Evolutionary conservation across 2,797 vertebrate species (phyloP).

Genomic region (Lerista edwardsae): DNA sequence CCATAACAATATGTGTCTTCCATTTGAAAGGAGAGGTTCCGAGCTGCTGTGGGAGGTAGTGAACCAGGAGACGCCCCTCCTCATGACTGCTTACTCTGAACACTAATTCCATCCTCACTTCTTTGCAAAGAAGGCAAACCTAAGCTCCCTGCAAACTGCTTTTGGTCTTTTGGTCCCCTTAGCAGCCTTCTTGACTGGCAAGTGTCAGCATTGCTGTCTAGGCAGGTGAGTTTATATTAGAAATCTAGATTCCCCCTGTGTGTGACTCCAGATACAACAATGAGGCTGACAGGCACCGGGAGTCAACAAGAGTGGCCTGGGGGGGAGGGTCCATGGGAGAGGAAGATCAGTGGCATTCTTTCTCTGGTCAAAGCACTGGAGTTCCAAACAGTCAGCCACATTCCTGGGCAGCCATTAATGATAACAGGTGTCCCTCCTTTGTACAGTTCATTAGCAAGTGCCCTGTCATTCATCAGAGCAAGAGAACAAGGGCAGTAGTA

Average conservation of each 20-base stretch:
- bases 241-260: neutral
- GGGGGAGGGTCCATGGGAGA: neutral
- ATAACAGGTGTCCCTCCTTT: conserved; percentile 17
- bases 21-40: neutral
- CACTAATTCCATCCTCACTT: neutral
- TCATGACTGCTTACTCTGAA: too few species aligned
- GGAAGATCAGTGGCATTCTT: neutral
- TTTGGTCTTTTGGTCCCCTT: neutral
- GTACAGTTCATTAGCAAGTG: neutral
- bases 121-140: neutral
- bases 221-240: neutral
- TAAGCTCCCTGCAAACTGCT: neutral
- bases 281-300: neutral
- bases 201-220: neutral
- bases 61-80: neutral
- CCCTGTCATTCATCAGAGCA: conserved; percentile 17
- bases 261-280: neutral
- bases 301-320: neutral
- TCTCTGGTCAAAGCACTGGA: neutral
- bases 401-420: neutral
- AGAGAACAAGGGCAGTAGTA: neutral
- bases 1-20: neutral
- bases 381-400: neutral
- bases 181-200: neutral
- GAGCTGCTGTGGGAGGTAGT: neutral